Evolutionary conservation across 2,797 vertebrate genomes (phyloP).

Genomic region (Oceanodroma leucorhoa): DNA sequence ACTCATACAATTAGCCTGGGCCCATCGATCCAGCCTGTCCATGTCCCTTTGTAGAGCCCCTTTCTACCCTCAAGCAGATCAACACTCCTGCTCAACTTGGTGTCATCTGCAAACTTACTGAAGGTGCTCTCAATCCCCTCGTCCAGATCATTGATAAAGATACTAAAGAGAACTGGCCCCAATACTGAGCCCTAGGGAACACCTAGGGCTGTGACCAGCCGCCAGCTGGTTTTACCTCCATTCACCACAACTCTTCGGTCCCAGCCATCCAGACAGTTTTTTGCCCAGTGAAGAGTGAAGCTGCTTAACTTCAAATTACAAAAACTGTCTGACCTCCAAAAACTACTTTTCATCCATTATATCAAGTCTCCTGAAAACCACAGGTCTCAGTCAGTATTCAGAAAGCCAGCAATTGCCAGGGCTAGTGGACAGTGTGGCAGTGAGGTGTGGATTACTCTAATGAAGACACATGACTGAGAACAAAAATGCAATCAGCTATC

Average conservation of each 20-base stretch:
- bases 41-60: background rate
- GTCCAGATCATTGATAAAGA: background rate
- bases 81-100: accelerated
- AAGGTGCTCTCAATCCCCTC: background rate
- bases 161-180: background rate
- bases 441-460: background rate
- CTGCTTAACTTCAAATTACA: background rate
- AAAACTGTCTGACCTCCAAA: background rate
- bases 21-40: background rate
- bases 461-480: accelerated
- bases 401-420: background rate
- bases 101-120: background rate
- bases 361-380: background rate
- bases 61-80: background rate
- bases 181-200: background rate
- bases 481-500: background rate
- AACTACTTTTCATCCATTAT: background rate
- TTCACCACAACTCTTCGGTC: background rate
- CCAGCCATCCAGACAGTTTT: background rate
- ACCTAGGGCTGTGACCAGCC: background rate
- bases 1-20: background rate
- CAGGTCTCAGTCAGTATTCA: background rate
- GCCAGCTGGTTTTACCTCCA: background rate
- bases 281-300: background rate
- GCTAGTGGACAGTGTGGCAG: background rate